Percentiles rank a stretch among this genome's conserved stretches.
These are phyloP conservation scores for Orestias chungarensis DNA, from an alignment of 2,797 vertebrate genomes.

Conservation along the genomic window DNA sequence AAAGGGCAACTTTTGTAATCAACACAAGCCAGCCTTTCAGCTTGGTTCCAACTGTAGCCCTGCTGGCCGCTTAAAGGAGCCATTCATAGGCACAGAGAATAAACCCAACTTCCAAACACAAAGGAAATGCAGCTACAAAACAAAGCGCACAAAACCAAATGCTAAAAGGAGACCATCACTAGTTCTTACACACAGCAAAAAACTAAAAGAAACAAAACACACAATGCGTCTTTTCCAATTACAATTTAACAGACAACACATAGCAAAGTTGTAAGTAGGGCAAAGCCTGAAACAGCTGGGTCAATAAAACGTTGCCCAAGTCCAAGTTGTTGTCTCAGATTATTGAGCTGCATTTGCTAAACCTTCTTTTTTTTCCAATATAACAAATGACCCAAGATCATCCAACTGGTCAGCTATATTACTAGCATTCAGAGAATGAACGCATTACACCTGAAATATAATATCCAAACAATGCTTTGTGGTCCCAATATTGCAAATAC, in stretches of 20 bases:
- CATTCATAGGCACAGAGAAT: slow-evolving; percentile 58
- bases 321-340: neutral
- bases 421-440: neutral
- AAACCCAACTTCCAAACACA: slow-evolving; percentile 32
- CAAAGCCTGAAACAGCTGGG: slow-evolving; percentile 9
- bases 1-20: slow-evolving; percentile 70
- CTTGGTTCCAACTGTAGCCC: slow-evolving; percentile 38
- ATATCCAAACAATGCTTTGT: neutral
- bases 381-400: neutral
- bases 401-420: neutral
- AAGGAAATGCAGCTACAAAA: slow-evolving; percentile 21
- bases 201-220: slow-evolving; percentile 2
- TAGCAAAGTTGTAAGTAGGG: slow-evolving; percentile 56
- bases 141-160: slow-evolving; percentile 23
- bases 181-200: slow-evolving; percentile 9
- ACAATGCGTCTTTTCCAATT: slow-evolving; percentile 22
- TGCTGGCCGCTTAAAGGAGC: slow-evolving; percentile 52
- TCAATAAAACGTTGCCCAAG: slow-evolving; percentile 3
- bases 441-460: neutral
- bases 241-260: slow-evolving; percentile 43
- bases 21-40: slow-evolving; percentile 64
- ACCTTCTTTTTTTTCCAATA: neutral
- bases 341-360: neutral
- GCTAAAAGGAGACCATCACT: slow-evolving; percentile 13
- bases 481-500: neutral